phyloP scores from a whole-genome alignment of 2,113 vertebrate species.

The Hiodon tergisus region DNA sequence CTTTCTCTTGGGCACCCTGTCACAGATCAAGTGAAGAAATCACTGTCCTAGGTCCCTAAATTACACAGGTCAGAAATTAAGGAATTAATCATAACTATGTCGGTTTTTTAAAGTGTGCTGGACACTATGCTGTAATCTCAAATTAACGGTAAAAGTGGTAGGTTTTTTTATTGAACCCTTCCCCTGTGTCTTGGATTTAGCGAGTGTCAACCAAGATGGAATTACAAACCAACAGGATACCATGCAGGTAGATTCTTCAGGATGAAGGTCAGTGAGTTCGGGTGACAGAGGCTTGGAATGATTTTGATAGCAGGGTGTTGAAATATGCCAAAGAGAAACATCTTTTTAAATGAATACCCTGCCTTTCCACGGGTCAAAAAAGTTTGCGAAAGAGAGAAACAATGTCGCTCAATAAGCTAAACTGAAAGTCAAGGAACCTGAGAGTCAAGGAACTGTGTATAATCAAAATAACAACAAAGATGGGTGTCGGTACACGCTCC shows the following conservation, averaged over 20 bases:
- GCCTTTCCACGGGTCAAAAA: background rate
- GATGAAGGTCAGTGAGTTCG: background rate
- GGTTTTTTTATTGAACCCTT: too few relatives aligned
- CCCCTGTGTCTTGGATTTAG: too few relatives aligned
- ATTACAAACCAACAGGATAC: slow-evolving; percentile 42
- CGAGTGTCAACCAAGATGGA: too few relatives aligned
- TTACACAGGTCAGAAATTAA: too few relatives aligned
- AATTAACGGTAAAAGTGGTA: too few relatives aligned
- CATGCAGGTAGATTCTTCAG: background rate
- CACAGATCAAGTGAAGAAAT: too few relatives aligned
- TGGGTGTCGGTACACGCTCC: slow-evolving; percentile 8
- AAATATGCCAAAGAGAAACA: background rate
- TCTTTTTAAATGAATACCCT: background rate
- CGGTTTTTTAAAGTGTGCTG: too few relatives aligned
- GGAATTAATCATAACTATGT: too few relatives aligned
- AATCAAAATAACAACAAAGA: background rate
- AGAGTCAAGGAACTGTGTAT: background rate
- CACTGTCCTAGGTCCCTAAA: too few relatives aligned
- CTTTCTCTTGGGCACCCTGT: too few relatives aligned
- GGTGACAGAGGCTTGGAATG: background rate
- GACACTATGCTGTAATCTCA: too few relatives aligned
- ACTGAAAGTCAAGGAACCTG: background rate
- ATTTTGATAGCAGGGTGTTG: background rate
- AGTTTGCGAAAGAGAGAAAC: background rate
- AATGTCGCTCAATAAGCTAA: background rate